phyloP scores from a whole-genome alignment of 2,113 vertebrate species.

The Athene noctua region DNA sequence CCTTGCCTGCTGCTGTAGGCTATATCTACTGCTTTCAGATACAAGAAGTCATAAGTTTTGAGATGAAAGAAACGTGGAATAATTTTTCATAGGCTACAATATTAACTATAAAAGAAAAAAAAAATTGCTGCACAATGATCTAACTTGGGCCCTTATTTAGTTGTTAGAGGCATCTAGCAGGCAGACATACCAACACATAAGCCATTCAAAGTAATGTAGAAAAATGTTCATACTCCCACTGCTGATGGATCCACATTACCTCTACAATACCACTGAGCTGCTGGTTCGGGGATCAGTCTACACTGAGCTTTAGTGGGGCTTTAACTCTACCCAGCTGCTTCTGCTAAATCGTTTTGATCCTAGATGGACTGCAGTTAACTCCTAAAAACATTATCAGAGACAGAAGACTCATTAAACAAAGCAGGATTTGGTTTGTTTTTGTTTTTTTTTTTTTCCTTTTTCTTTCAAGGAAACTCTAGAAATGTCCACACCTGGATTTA shows the following conservation, averaged over 20 bases:
- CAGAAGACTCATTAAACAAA: background rate
- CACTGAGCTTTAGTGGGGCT: background rate
- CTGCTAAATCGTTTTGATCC: background rate
- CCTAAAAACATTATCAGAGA: background rate
- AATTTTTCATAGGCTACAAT: background rate
- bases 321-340: background rate
- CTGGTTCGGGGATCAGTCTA: background rate
- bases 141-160: background rate
- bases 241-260: background rate
- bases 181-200: background rate
- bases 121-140: background rate
- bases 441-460: background rate
- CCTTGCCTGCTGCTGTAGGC: background rate
- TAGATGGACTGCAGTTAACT: background rate
- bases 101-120: background rate
- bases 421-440: background rate
- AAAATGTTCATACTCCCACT: background rate
- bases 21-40: background rate
- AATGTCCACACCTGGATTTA: background rate
- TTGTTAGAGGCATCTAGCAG: background rate
- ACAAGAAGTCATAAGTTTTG: background rate
- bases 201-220: background rate
- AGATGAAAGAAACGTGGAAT: background rate
- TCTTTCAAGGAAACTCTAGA: background rate
- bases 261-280: background rate